Evolutionary conservation across 2,113 vertebrate genomes (phyloP), one percentile per base, ranked within the genome.

Genomic region (Thinocorus orbignyianus): DNA sequence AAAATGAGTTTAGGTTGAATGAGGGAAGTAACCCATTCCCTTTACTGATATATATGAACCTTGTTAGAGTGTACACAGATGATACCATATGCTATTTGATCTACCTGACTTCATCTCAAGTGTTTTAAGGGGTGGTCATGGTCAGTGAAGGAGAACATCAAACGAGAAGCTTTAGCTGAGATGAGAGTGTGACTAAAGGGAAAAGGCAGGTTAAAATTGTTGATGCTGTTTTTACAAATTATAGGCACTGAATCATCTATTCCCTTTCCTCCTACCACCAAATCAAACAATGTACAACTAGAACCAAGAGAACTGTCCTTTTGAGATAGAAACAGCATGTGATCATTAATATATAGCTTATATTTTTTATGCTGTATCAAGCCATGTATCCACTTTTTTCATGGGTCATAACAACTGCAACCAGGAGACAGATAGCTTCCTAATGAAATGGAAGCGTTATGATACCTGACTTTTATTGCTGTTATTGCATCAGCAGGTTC

Each of bases 381-480:
- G n/a, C 51, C 39, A 41, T 7, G 17, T 49, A 54, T 49, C 17
- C 54, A 33, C 71, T 69, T 91, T 62, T 62, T 93, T 83, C 49
- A 61, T 87, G 69, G 81, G 77, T 84, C 69, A 48, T 68, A 93
- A 88, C 64, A 90, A 80, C 41, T 3, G 8, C 77, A 74, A 39
- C 54, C 71, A 86, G 39, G 62, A 94, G 52, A 73, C 39, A 57
- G 33, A 84, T 54, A 82, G 42, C 54, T 88, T 95, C 66, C 64
- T 90, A 92, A 91, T 81, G 90, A 88, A 91, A 90, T 83, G 58
- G 74, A 88, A 92, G 18, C 68, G 60, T 90, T 82, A 64, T 44
- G 71, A 46, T 70, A 80, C 62, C 79, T 95, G 68, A 80, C 81
- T 93, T 91, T 30, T 62, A 86, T 88, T 0, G 0, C 81, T 58